These are phyloP conservation scores for Myzus persicae DNA, from an alignment of 1,140 invertebrate genomes.

Conservation along the genomic window DNA sequence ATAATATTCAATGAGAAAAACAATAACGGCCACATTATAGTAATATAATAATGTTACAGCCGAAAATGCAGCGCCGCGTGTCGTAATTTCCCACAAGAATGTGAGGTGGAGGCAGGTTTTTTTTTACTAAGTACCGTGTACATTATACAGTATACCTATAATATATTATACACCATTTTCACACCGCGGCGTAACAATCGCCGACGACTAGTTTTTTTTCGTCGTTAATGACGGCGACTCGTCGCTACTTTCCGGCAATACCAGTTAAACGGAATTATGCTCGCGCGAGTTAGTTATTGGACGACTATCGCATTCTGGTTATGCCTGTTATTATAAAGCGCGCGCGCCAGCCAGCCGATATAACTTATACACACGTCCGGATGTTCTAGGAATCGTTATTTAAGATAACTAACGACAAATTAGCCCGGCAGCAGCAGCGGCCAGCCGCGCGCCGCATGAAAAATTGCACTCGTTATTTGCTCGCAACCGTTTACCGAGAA, in stretches of 20 bases:
- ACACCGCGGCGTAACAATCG: not conserved
- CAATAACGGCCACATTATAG: not conserved
- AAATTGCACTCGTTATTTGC: not conserved
- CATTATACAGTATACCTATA: not conserved
- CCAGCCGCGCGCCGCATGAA: not conserved
- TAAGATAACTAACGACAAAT: constrained; percentile 21
- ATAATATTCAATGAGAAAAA: not conserved
- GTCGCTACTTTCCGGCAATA: constrained; percentile 45
- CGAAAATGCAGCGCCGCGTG: constrained; percentile 9
- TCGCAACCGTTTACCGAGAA: not conserved
- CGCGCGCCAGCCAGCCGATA: not conserved
- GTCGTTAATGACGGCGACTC: not conserved
- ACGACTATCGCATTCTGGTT: constrained; percentile 40
- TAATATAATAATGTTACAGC: not conserved
- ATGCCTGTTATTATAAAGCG: constrained; percentile 23
- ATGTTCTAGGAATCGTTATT: constrained; percentile 26
- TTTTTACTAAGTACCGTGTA: constrained; percentile 6
- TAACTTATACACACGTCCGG: not conserved
- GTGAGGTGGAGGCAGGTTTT: not conserved
- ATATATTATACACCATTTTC: constrained; percentile 26
- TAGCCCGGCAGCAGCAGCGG: not conserved
- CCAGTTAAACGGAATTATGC: constrained; percentile 42
- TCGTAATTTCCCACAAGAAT: constrained; percentile 42
- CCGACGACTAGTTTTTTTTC: constrained; percentile 20
- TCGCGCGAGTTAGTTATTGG: constrained; percentile 37